Conservation (phyloP, 2,888 invertebrate species). For the Macrosiphum euphorbiae region DNA sequence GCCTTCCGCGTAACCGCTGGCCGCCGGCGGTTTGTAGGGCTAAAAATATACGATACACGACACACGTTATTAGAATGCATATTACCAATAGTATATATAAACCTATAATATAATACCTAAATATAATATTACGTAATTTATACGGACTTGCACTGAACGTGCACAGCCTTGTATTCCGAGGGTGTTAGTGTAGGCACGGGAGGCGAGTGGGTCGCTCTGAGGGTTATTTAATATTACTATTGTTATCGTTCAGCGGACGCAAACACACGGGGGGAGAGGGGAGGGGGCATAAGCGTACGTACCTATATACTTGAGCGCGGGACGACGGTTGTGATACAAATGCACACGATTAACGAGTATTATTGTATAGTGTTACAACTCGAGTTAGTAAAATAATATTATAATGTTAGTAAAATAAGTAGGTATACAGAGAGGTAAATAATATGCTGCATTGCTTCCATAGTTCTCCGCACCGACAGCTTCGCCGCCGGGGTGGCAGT, state of each 20-base stretch:
- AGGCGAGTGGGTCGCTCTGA: neutral
- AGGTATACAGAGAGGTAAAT: too few relatives aligned
- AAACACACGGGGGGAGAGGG: neutral
- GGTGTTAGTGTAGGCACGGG: neutral
- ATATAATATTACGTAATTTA: neutral
- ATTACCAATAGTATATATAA: neutral
- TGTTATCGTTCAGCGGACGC: neutral
- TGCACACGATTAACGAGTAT: neutral
- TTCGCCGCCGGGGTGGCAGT: neutral
- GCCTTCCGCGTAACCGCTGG: slow-evolving; percentile 87
- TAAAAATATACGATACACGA: slow-evolving; percentile 66
- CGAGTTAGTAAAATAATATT: neutral
- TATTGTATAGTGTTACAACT: neutral
- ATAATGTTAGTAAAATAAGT: too few relatives aligned
- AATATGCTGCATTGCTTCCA: neutral
- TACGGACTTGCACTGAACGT: neutral
- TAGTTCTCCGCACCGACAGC: neutral
- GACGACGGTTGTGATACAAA: neutral
- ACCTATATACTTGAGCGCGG: neutral
- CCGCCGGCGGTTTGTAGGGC: slow-evolving; percentile 72
- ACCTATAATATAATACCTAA: neutral
- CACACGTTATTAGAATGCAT: slow-evolving; percentile 40
- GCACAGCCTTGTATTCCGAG: neutral
- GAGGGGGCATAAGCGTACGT: neutral
- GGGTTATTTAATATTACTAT: neutral